Evolutionary conservation across 2,113 vertebrate species (phyloP), one percentile per base, ranked within the genome.

Genomic region (Ondatra zibethicus): DNA sequence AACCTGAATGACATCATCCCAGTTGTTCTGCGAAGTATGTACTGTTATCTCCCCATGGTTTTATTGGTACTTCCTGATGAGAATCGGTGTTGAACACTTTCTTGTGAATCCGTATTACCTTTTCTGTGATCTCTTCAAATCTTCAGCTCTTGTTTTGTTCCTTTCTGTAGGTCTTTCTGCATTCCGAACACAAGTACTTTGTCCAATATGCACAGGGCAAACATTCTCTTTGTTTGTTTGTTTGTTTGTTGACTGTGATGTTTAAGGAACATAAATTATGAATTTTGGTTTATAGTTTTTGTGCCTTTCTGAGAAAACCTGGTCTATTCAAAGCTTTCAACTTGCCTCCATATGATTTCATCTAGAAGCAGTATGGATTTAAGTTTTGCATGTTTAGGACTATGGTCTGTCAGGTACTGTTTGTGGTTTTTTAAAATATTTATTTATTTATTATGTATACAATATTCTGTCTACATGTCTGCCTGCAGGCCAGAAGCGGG

Each of bases 261-360:
- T 95, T 70, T 87, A 90, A 93, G 91, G 52, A 81, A 11, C 25
- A 72, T 16, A 61, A 73, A 6, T 76, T 95, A 86, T 14, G 19
- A 75, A 7, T 77, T 77, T 89, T 89, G 50, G 3, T 42, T 78
- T 92, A 70, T 88, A 31, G 2, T 52, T 88, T 84, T 81, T 77
- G 2, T 65, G 89, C 10, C 6, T 88, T 94, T 81, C 36, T 91
- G 39, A 93, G 42, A 95, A 93, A 72, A 89, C 4, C 77, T 81
- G 8, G 0, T 93, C 14, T 77, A 75, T 14, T 66, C 2, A 7
- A 95, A 77, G 9, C 1, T 42, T 86, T 63, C 72, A 94, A 55
- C 9, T 47, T 68, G 45, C 21, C 88, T 42, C 6, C 21, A 13
- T 89, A 3, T 84, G 8, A 75, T 90, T 90, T 78, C 52, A 92